Evolutionary conservation across 1,140 invertebrate species (phyloP), one percentile per base, ranked within the genome.

Genomic region (Drosophila subobscura): DNA sequence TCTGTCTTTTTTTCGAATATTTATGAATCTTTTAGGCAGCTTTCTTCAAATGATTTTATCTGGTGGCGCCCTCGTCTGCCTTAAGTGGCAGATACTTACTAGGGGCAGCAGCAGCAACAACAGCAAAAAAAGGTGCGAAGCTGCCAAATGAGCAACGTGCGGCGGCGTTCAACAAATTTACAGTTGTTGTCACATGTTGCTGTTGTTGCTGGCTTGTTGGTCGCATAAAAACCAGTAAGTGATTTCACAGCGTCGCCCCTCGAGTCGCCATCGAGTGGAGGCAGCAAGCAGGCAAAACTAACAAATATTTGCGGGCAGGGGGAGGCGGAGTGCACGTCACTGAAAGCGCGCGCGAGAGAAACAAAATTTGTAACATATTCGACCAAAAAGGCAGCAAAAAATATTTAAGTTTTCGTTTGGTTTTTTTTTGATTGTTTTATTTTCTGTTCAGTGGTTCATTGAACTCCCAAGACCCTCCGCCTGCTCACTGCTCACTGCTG

Each of bases 311-410:
- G 55, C n/a, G n/a, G 27, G 41, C 23, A 44, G 42, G 33, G 10
- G 8, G 29, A 1, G 29, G 3, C 2, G 29, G 8, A 10, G 8
- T 0, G 29, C 8, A 2, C 3, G 33, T 3, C 8, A 33, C 33
- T 37, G 33, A 37, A 37, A 37, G 33, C 33, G 33, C 33, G 33
- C 33, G 33, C 33, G 33, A 71, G 44, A 72, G 52, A 68, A 54
- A 68, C 59, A 79, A 85, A 86, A 85, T 85, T 85, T 85, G 81
- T 85, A 85, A 85, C 81, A 85, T 81, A 85, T 86, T 86, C 77
- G 74, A 58, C 65, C 72, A 59, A 75, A 75, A 75, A 75, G 50
- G 74, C 65, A 77, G 57, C 33, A 37, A 59, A 78, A 85, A 79
- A 79, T 84, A 85, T 84, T 79, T 79, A 84, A 84, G 66, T 85